A percentile compares a stretch with the other conserved stretches of the same genome.
Conservation (phyloP, 2,113 vertebrate genomes). For the Platycercus adscitus region DNA sequence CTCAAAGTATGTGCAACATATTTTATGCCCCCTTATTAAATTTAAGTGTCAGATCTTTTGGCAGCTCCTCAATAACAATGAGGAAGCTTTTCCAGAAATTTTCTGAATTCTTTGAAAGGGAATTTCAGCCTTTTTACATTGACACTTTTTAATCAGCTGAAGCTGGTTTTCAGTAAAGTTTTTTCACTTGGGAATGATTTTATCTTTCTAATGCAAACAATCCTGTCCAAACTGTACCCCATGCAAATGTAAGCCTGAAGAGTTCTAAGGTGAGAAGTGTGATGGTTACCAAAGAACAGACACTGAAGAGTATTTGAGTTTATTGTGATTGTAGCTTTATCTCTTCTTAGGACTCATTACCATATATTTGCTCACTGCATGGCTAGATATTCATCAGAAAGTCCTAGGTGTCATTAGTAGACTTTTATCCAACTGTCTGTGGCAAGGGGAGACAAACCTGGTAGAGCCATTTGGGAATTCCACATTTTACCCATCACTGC, state of each 20-base stretch:
- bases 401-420: neutral
- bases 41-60: conserved; percentile 53
- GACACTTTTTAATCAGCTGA: neutral
- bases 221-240: neutral
- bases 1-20: conserved; percentile 53
- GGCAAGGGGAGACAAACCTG: neutral
- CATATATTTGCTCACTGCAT: neutral
- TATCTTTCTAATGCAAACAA: neutral
- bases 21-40: conserved; percentile 56
- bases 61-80: conserved; percentile 29
- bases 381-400: neutral
- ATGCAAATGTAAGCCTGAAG: neutral
- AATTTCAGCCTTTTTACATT: neutral
- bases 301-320: neutral
- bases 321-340: neutral
- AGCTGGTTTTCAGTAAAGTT: neutral
- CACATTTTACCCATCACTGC: accelerated
- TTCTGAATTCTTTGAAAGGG: conserved; percentile 18
- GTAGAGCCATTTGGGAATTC: neutral
- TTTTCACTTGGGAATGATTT: conserved; percentile 5
- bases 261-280: neutral
- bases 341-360: neutral
- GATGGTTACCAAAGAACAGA: neutral
- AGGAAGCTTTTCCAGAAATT: conserved; percentile 10
- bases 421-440: neutral